A percentile compares a stretch with the other conserved stretches of the same genome.
phyloP scores from a whole-genome alignment of 2,888 invertebrate species.

The Abrostola triplasia region DNA sequence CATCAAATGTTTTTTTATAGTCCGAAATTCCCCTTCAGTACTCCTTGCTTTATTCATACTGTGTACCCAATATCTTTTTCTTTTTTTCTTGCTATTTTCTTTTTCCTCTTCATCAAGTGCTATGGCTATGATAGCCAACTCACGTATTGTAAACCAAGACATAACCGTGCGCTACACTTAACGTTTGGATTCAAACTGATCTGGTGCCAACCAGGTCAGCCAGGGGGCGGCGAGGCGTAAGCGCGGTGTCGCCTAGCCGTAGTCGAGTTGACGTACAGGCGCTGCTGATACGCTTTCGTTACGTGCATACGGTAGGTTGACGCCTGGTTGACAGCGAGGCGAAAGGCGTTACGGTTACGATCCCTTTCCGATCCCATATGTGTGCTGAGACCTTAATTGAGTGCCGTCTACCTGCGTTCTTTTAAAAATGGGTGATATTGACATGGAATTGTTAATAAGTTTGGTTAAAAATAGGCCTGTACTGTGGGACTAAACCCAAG shows the following conservation, averaged over 20 bases:
- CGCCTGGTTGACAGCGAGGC: conserved; percentile 39
- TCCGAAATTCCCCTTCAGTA: conserved; percentile 47
- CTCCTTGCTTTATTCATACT: conserved; percentile 44
- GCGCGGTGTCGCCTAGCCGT: conserved; percentile 43
- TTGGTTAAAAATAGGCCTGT: conserved; percentile 56
- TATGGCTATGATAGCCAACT: conserved; percentile 41
- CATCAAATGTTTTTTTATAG: conserved; percentile 44
- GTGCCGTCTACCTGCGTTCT: conserved; percentile 22
- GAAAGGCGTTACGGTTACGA: conserved; percentile 37
- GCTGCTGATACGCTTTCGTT: conserved; percentile 29
- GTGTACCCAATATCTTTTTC: conserved; percentile 37
- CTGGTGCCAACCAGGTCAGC: conserved; percentile 26
- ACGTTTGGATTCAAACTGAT: conserved; percentile 44
- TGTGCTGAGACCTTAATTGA: conserved; percentile 11
- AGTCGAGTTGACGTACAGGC: conserved; percentile 48
- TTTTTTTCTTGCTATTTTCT: conserved; percentile 37
- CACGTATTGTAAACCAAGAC: conserved; percentile 49
- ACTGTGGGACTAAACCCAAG: conserved; percentile 55
- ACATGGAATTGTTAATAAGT: conserved; percentile 52
- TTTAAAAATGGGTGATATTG: conserved; percentile 49
- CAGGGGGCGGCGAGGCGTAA: conserved; percentile 28
- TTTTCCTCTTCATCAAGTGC: conserved; percentile 42
- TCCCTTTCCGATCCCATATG: conserved; percentile 29
- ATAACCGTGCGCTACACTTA: conserved; percentile 48
- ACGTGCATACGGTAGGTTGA: conserved; percentile 42